Evolutionary conservation across 1,140 invertebrate species (phyloP).

Genomic region (Schmidtea mediterranea): DNA sequence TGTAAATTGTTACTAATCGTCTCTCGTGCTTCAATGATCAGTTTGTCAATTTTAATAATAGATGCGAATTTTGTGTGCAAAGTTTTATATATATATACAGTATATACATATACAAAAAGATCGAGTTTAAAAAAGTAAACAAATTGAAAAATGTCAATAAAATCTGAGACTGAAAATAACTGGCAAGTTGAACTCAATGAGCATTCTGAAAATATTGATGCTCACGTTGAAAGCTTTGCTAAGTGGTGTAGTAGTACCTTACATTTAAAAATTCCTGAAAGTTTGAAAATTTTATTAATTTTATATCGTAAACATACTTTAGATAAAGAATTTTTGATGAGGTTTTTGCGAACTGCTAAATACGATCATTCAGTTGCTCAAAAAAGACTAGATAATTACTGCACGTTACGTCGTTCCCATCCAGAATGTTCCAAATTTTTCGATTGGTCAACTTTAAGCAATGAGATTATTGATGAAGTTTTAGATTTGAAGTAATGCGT

Average conservation of each 20-base stretch:
- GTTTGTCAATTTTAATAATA: too few relatives aligned
- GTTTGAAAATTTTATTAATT: not conserved
- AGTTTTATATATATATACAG: too few relatives aligned
- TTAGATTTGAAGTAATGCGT: too few relatives aligned
- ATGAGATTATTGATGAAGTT: too few relatives aligned
- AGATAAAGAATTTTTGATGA: slow-evolving; percentile 49
- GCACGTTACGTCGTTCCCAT: slow-evolving; percentile 47
- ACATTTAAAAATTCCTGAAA: not conserved
- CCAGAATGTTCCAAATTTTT: slow-evolving; percentile 43
- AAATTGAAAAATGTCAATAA: too few relatives aligned
- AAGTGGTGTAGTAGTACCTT: not conserved
- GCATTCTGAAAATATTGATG: not conserved
- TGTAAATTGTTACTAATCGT: too few relatives aligned
- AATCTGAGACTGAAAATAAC: too few relatives aligned
- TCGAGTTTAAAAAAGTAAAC: too few relatives aligned
- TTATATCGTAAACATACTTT: not conserved
- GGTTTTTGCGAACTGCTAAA: slow-evolving; percentile 56
- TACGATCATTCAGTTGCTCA: slow-evolving; percentile 53
- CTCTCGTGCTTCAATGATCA: too few relatives aligned
- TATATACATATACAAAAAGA: too few relatives aligned
- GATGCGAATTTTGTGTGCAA: too few relatives aligned
- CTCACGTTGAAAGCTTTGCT: not conserved
- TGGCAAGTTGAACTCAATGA: not conserved
- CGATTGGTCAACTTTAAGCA: slow-evolving; percentile 14
- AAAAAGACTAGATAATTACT: slow-evolving; percentile 52